phyloP scores from a whole-genome alignment of 2,113 vertebrate genomes.

The Podarcis cretensis region DNA sequence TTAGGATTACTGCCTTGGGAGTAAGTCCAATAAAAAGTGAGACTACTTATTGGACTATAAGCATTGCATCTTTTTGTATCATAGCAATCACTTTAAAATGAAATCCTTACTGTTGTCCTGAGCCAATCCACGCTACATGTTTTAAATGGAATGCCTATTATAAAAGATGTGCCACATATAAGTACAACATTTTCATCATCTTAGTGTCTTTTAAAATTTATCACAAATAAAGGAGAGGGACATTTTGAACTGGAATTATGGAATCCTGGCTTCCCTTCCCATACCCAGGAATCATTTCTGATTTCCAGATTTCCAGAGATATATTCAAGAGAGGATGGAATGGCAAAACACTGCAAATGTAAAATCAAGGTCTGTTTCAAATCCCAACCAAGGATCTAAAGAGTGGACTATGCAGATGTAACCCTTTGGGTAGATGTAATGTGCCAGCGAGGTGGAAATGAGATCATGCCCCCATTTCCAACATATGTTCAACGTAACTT shows the following conservation, averaged over 20 bases:
- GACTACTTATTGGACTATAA: neutral
- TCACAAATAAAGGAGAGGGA: constrained; percentile 3
- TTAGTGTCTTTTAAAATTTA: neutral
- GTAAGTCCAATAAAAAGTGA: neutral
- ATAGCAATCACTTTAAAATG: constrained; percentile 15
- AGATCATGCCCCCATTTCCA: neutral
- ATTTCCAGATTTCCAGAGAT: neutral
- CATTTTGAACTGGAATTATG: constrained; percentile 7
- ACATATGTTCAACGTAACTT: neutral
- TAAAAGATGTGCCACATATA: neutral
- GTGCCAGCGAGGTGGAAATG: neutral
- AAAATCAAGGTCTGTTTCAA: constrained; percentile 32
- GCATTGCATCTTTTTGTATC: neutral
- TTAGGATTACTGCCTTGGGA: neutral
- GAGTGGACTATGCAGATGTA: neutral
- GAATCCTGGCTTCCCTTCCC: neutral
- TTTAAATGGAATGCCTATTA: neutral
- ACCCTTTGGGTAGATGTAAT: neutral
- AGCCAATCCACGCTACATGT: constrained; percentile 7
- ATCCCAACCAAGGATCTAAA: constrained; percentile 12
- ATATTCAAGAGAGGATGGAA: constrained; percentile 3
- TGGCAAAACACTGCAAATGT: constrained; percentile 27
- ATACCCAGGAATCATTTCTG: neutral
- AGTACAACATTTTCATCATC: neutral
- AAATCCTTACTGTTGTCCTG: constrained; percentile 29